phyloP scores from a whole-genome alignment of 2,888 invertebrate genomes.

The Agriopis aurantiaria region DNA sequence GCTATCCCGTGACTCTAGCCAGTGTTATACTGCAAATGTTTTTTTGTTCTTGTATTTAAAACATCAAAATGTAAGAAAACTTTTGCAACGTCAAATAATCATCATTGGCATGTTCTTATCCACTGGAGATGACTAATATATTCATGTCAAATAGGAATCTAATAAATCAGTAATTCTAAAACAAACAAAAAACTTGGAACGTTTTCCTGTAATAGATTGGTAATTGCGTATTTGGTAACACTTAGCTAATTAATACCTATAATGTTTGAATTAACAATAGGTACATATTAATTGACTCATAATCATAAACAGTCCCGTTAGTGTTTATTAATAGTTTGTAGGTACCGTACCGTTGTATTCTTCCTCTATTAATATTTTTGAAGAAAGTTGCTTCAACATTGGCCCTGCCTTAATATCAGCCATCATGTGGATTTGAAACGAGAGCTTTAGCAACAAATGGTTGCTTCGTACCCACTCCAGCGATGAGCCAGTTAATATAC shows the following conservation, averaged over 20 bases:
- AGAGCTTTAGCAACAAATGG: conserved; percentile 60
- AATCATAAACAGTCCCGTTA: neutral
- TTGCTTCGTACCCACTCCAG: conserved; percentile 59
- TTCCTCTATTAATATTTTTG: neutral
- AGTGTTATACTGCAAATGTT: too few relatives aligned
- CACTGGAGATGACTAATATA: too few relatives aligned
- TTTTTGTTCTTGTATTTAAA: too few relatives aligned
- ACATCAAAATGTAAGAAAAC: too few relatives aligned
- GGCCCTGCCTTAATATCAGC: neutral
- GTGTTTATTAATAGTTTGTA: neutral
- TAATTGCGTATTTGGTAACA: neutral
- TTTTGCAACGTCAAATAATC: too few relatives aligned
- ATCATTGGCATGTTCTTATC: too few relatives aligned
- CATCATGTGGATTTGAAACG: conserved; percentile 30
- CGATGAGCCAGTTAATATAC: conserved; percentile 54
- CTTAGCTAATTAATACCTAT: neutral
- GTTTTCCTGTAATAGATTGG: conserved; percentile 12
- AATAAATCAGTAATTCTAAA: conserved; percentile 19
- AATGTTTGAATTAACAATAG: neutral
- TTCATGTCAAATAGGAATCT: too few relatives aligned
- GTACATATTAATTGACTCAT: neutral
- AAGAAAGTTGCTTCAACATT: neutral
- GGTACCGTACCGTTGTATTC: neutral
- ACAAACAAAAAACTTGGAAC: conserved; percentile 1
- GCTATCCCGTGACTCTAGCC: too few relatives aligned